A percentile compares a stretch with the other conserved stretches of the same genome.
phyloP scores from a whole-genome alignment of 2,888 invertebrate genomes.

The Chesias legatella region DNA sequence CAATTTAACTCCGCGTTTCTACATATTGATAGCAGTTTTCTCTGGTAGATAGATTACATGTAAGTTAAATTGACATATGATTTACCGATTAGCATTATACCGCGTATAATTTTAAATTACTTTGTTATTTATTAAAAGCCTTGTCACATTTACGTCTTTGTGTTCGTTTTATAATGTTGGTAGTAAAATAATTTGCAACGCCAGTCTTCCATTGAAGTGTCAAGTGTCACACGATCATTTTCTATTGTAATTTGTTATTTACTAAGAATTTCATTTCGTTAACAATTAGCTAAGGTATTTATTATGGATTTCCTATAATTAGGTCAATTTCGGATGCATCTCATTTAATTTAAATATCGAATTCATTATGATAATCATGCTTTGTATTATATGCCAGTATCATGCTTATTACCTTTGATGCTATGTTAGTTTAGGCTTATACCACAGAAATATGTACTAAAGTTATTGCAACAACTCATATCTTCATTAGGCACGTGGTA shows the following conservation, averaged over 20 bases:
- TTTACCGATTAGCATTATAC: no score
- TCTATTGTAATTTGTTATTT: conserved; percentile 16
- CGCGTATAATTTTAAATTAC: no score
- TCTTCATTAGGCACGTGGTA: no score
- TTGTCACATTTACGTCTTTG: conserved; percentile 6
- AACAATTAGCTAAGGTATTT: conserved; percentile 52
- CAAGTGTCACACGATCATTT: conserved; percentile 26
- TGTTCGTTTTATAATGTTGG: conserved; percentile 3
- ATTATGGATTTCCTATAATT: conserved; percentile 36
- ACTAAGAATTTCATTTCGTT: conserved; percentile 28
- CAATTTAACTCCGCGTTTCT: no score
- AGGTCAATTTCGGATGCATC: conserved; percentile 31
- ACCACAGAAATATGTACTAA: no score
- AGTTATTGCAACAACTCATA: no score
- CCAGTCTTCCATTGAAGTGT: conserved; percentile 62
- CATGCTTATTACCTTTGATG: conserved; percentile 2
- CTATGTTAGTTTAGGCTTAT: background rate
- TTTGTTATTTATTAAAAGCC: conserved; percentile 10
- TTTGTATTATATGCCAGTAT: conserved; percentile 20
- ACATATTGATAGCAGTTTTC: no score
- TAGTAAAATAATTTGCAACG: conserved; percentile 22
- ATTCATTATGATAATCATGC: conserved; percentile 23
- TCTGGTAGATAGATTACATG: no score
- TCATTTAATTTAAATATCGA: conserved; percentile 26
- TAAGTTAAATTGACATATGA: no score